Evolutionary conservation across 2,797 vertebrate genomes (phyloP).

Genomic region (Enteromius paludinosus): DNA sequence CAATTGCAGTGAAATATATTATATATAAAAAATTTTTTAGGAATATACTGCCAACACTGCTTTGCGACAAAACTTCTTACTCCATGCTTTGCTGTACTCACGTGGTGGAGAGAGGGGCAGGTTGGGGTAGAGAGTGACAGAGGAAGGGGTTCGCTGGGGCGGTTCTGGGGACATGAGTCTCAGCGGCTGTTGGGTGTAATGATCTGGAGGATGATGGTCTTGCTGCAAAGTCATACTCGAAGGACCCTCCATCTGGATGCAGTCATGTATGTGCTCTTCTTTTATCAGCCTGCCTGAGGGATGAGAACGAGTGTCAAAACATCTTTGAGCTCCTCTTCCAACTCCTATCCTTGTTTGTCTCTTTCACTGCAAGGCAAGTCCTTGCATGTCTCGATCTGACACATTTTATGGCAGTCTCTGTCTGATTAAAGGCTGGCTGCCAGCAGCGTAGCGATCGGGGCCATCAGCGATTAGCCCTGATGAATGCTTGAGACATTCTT

Average conservation of each 20-base stretch:
- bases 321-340: slow-evolving; percentile 5
- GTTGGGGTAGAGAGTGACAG: slow-evolving; percentile 67
- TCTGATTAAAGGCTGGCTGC: slow-evolving; percentile 33
- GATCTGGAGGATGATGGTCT: slow-evolving; percentile 64
- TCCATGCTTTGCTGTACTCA: slow-evolving; percentile 56
- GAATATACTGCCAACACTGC: neutral
- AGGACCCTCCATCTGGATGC: slow-evolving; percentile 77
- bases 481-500: slow-evolving; percentile 13
- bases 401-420: slow-evolving; percentile 29
- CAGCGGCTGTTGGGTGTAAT: slow-evolving; percentile 68
- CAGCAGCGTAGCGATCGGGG: slow-evolving; percentile 14
- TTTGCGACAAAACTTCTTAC: neutral
- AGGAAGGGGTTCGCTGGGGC: slow-evolving; percentile 54
- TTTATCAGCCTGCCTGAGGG: slow-evolving; percentile 72
- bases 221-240: slow-evolving; percentile 59
- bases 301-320: slow-evolving; percentile 30
- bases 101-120: slow-evolving; percentile 75
- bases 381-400: slow-evolving; percentile 21
- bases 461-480: slow-evolving; percentile 12
- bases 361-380: slow-evolving; percentile 41
- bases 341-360: slow-evolving; percentile 9
- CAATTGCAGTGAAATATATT: neutral
- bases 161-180: slow-evolving; percentile 64
- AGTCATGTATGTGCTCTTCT: slow-evolving; percentile 77
- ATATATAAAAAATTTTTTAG: neutral